These are phyloP conservation scores for Epinotia bilunana DNA, from an alignment of 2,888 invertebrate species.

Conservation along the genomic window DNA sequence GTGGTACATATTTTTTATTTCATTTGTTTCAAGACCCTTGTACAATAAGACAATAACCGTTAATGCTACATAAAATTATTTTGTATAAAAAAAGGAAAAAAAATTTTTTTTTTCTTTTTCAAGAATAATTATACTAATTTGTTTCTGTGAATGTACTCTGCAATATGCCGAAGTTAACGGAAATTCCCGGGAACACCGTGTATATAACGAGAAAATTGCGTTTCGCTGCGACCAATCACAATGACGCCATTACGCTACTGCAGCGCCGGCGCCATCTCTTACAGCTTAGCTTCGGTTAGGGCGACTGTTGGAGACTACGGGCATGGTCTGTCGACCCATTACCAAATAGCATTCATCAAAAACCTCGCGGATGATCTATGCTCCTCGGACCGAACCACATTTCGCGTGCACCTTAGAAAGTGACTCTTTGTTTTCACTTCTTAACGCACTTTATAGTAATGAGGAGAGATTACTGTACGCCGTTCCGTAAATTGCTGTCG, in stretches of 20 bases:
- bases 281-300: conserved; percentile 8
- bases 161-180: too few relatives aligned
- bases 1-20: too few relatives aligned
- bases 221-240: neutral
- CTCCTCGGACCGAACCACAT: conserved; percentile 60
- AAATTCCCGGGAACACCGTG: too few relatives aligned
- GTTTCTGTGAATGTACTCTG: too few relatives aligned
- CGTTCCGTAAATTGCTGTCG: conserved; percentile 71
- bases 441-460: conserved; percentile 74
- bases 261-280: conserved; percentile 10
- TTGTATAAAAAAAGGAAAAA: too few relatives aligned
- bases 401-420: conserved; percentile 78
- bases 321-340: conserved; percentile 46
- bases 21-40: too few relatives aligned
- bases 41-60: too few relatives aligned
- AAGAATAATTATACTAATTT: too few relatives aligned
- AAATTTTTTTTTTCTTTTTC: too few relatives aligned
- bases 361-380: conserved; percentile 62
- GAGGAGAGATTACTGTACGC: conserved; percentile 76
- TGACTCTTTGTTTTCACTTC: conserved; percentile 79
- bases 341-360: conserved; percentile 66
- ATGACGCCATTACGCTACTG: neutral
- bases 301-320: neutral
- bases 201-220: neutral
- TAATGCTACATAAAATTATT: too few relatives aligned